Conservation (phyloP, 2,113 vertebrate species). For the Coracopsis vasa region DNA sequence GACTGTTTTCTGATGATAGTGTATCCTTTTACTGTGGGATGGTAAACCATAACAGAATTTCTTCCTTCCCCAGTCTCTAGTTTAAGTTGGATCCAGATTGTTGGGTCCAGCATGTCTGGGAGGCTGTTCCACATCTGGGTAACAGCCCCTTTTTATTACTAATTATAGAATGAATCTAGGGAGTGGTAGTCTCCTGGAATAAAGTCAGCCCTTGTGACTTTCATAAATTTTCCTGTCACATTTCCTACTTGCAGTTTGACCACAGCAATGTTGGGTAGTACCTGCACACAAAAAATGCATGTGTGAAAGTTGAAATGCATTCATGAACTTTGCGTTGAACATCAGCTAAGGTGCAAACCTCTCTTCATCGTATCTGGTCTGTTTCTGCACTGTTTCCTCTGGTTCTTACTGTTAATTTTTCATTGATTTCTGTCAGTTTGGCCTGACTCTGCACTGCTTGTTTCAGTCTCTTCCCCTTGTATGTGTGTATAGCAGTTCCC, state of each 20-base stretch:
- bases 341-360: neutral
- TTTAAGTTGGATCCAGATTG: neutral
- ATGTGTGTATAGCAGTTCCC: accelerated
- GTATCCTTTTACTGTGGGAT: neutral
- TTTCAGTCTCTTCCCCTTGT: neutral
- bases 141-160: neutral
- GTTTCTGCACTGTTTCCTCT: neutral
- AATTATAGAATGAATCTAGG: neutral
- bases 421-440: neutral
- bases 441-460: neutral
- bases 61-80: neutral
- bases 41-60: neutral
- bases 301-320: neutral
- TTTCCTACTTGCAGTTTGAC: neutral
- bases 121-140: neutral
- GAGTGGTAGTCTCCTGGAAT: neutral
- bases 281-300: neutral
- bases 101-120: neutral
- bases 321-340: neutral
- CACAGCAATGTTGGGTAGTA: neutral
- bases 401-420: neutral
- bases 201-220: neutral
- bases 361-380: neutral
- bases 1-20: neutral
- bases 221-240: neutral